Evolutionary conservation across 2,888 invertebrate species (phyloP).

Genomic region (Chymomyza caudatula): DNA sequence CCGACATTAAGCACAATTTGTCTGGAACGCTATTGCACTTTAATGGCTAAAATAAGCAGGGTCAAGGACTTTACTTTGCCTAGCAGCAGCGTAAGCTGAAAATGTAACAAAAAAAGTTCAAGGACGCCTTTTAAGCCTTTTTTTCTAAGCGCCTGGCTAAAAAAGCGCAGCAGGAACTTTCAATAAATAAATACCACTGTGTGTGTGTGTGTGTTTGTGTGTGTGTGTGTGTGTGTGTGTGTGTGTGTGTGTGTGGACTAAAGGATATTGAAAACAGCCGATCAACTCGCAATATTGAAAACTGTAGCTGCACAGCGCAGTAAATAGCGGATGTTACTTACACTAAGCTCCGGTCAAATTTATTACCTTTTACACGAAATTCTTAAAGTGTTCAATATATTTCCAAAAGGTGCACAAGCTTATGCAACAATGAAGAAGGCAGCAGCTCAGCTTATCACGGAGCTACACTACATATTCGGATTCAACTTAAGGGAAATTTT

Average conservation of each 20-base stretch:
- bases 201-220: not conserved
- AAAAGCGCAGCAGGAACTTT: conserved; percentile 28
- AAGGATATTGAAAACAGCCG: conserved; percentile 9
- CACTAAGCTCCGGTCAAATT: not conserved
- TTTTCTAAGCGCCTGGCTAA: conserved; percentile 28
- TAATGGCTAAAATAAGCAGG: conserved; percentile 34
- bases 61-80: conserved; percentile 29
- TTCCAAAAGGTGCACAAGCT: not conserved
- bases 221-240: not conserved
- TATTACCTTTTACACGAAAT: not conserved
- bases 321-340: conserved; percentile 41
- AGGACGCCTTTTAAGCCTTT: conserved; percentile 53
- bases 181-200: conserved; percentile 44
- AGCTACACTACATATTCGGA: not conserved
- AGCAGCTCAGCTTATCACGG: not conserved
- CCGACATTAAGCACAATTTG: conserved; percentile 60
- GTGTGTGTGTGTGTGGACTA: not conserved
- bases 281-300: conserved; percentile 51
- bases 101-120: conserved; percentile 19
- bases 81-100: not conserved
- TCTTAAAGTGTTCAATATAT: not conserved
- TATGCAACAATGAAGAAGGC: too few relatives aligned
- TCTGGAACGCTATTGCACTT: conserved; percentile 49
- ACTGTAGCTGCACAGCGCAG: conserved; percentile 48
- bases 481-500: too few relatives aligned